These are phyloP conservation scores for Nanorana parkeri DNA, from an alignment of 2,113 vertebrate genomes.

Conservation along the genomic window DNA sequence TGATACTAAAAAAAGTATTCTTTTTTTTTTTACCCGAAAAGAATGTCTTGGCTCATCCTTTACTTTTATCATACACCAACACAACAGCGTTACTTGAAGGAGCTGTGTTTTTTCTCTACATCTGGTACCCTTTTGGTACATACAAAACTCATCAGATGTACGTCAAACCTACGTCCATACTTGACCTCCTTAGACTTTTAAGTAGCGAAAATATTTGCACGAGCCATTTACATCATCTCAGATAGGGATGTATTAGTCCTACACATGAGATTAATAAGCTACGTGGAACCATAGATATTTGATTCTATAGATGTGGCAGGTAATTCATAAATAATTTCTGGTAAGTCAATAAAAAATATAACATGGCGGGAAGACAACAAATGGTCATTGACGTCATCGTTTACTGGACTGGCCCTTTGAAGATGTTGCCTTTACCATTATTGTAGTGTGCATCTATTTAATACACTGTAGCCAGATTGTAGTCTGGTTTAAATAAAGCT, in stretches of 20 bases:
- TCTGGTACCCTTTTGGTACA: conserved; percentile 44
- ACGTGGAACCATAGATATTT: neutral
- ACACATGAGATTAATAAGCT: conserved; percentile 41
- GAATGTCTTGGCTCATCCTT: no score
- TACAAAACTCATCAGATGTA: conserved; percentile 29
- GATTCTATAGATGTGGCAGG: conserved; percentile 9
- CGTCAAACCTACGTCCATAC: conserved; percentile 31
- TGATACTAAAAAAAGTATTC: no score
- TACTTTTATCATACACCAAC: conserved; percentile 6
- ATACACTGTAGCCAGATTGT: no score
- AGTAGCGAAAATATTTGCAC: conserved; percentile 45
- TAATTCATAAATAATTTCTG: conserved; percentile 25
- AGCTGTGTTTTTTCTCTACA: conserved; percentile 20
- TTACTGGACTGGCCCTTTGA: conserved; percentile 13
- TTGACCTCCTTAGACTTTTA: conserved; percentile 45
- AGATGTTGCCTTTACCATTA: neutral
- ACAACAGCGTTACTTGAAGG: neutral
- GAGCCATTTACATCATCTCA: conserved; percentile 41
- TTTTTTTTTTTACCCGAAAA: no score
- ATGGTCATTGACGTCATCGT: neutral
- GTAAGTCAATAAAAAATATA: neutral
- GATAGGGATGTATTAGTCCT: conserved; percentile 25
- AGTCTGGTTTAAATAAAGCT: no score
- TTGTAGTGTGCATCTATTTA: no score
- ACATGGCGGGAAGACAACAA: neutral